Conservation (phyloP, 2,888 invertebrate genomes). For the Cataglyphis altisquamis region DNA sequence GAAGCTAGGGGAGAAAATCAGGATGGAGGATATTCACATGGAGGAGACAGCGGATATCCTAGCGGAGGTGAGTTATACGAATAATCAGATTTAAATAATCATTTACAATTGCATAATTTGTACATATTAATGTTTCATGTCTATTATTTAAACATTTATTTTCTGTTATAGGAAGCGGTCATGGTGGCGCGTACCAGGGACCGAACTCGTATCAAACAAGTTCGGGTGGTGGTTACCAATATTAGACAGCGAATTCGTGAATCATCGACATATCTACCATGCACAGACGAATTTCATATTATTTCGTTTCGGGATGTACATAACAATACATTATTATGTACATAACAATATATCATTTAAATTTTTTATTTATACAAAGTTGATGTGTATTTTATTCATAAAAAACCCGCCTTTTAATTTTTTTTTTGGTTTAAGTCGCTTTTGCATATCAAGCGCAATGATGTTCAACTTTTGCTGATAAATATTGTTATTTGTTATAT, state of each 20-base stretch:
- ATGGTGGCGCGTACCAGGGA: slow-evolving; percentile 77
- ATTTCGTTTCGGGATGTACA: slow-evolving; percentile 41
- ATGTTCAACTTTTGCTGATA: neutral
- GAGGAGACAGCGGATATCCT: slow-evolving; percentile 67
- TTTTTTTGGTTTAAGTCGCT: neutral
- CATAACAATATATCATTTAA: slow-evolving; percentile 72
- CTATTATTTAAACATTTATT: neutral
- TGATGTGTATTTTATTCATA: slow-evolving; percentile 55
- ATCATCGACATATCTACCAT: slow-evolving; percentile 57
- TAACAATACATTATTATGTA: slow-evolving; percentile 58
- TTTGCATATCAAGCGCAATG: slow-evolving; percentile 8
- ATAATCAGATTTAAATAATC: slow-evolving; percentile 6
- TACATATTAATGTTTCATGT: neutral
- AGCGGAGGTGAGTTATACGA: slow-evolving; percentile 50
- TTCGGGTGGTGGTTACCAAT: slow-evolving; percentile 75
- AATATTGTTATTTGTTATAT: neutral
- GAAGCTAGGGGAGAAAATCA: slow-evolving; percentile 83
- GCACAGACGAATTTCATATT: slow-evolving; percentile 58
- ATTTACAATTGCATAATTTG: neutral
- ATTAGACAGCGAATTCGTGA: slow-evolving; percentile 66
- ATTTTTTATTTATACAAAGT: slow-evolving; percentile 73
- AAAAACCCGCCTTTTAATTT: neutral
- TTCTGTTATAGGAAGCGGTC: slow-evolving; percentile 50
- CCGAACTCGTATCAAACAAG: slow-evolving; percentile 80
- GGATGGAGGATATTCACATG: slow-evolving; percentile 69